A percentile compares a stretch with the other conserved stretches of the same genome.
These are phyloP conservation scores for Drosophila paranaensis DNA, from an alignment of 2,888 invertebrate species.

Conservation along the genomic window DNA sequence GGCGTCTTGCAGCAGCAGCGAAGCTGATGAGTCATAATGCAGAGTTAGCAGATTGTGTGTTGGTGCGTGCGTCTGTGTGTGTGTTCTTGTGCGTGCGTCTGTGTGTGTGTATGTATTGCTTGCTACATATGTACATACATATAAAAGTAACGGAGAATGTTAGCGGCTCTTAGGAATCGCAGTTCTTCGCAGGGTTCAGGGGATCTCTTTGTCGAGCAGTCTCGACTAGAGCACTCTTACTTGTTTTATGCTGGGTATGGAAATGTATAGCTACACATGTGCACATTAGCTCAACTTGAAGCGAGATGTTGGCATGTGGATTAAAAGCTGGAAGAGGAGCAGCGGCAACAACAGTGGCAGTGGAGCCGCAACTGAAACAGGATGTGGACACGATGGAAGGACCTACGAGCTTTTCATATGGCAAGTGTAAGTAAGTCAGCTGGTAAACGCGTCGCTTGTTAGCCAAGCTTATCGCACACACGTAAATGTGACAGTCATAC, in stretches of 20 bases:
- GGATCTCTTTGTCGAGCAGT: no score
- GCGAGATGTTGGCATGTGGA: constrained; percentile 13
- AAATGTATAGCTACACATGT: constrained; percentile 31
- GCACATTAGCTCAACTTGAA: constrained; percentile 35
- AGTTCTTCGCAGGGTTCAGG: no score
- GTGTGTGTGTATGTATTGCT: no score
- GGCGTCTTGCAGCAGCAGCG: no score
- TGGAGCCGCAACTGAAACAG: not conserved
- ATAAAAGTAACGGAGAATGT: no score
- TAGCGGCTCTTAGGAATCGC: no score
- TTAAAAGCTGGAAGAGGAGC: not conserved
- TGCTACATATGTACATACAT: no score
- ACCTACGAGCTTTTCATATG: constrained; percentile 26
- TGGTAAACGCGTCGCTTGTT: constrained; percentile 66
- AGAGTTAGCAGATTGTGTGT: no score
- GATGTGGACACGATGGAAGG: constrained; percentile 1
- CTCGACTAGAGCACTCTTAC: no score
- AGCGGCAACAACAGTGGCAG: not conserved
- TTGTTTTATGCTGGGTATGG: constrained; percentile 13
- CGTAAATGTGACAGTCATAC: constrained; percentile 73
- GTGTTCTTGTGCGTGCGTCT: no score
- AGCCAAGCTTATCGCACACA: constrained; percentile 70
- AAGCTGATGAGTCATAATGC: no score
- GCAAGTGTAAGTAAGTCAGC: constrained; percentile 53
- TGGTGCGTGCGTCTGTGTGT: no score